These are phyloP conservation scores for Incurvaria masculella DNA, from an alignment of 2,888 invertebrate genomes.

Conservation along the genomic window DNA sequence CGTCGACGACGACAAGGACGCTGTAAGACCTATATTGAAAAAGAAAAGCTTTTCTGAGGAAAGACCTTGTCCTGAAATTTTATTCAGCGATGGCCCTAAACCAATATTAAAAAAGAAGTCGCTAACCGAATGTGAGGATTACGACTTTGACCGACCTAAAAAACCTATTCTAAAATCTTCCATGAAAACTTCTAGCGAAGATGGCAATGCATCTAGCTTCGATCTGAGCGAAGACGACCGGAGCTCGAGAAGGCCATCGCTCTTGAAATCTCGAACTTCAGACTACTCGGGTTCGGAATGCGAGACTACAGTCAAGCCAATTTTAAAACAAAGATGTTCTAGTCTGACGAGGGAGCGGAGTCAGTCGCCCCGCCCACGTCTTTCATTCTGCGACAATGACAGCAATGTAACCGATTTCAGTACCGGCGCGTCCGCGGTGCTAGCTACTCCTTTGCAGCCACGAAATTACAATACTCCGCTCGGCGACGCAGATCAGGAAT, in stretches of 20 bases:
- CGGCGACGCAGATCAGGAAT: constrained; percentile 33
- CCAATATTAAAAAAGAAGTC: constrained; percentile 89
- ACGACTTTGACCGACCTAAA: constrained; percentile 68
- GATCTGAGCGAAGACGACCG: constrained; percentile 54
- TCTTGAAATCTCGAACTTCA: constrained; percentile 52
- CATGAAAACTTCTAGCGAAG: constrained; percentile 64
- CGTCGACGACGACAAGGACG: constrained; percentile 55
- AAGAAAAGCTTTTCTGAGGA: constrained; percentile 77
- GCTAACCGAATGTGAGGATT: constrained; percentile 70
- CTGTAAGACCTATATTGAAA: constrained; percentile 75
- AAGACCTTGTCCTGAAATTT: constrained; percentile 50
- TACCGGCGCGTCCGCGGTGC: constrained; percentile 42
- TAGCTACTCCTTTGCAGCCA: constrained; percentile 47
- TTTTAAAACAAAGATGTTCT: constrained; percentile 61
- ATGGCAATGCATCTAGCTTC: constrained; percentile 53
- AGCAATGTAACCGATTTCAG: constrained; percentile 46
- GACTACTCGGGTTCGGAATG: constrained; percentile 56
- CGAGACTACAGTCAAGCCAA: constrained; percentile 59
- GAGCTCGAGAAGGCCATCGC: constrained; percentile 56
- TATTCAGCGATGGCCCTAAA: constrained; percentile 53
- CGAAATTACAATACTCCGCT: constrained; percentile 26
- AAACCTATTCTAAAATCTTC: constrained; percentile 76
- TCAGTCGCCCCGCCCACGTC: constrained; percentile 61
- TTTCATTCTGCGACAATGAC: constrained; percentile 58
- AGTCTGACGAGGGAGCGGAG: constrained; percentile 58